Base-by-base conservation (phyloP, 2,888 invertebrate genomes). In the Notocelia uddmanniana region DNA sequence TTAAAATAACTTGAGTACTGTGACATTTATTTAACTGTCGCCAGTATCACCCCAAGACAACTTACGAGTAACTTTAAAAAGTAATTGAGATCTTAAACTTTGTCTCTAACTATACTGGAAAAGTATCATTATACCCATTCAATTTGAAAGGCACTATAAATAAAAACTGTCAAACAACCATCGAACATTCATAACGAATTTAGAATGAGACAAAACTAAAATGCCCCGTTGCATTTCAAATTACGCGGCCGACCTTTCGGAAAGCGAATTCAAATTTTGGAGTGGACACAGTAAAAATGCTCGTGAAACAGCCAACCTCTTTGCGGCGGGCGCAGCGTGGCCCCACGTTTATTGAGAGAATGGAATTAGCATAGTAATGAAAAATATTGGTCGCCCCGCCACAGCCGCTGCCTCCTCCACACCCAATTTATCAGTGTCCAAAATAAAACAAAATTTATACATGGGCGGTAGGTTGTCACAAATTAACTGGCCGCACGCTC, bases 291-390 rank as follows among this genome's bases (percentile, higher is more conserved):
- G 88, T 88, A 88, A 89, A 90, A 90, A 87, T 80, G 86, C 77
- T 85, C 83, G 85, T 87, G 86, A 85, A 88, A 88, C 86, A 81
- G 88, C 89, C 89, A 91, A 91, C 89, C 90, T 90, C 89, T 91
- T 90, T 91, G 90, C 86, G 89, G 88, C 83, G 79, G 60, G 58
- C 79, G 83, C 74, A 76, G 77, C 77, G 77, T 87, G 84, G 81
- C 85, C 81, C 85, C 84, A 81, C 90, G 87, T 91, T 92, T 89
- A 92, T 92, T 91, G 89, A 89, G 79, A 89, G 89, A 92, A 92
- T 91, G 89, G 89, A 91, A 93, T 93, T 93, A 93, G 91, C 92
- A 93, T 93, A 92, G 90, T 92, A 92, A 93, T 93, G 92, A 92
- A 92, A 92, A 92, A 92, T 91, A 92, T 92, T 91, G 92, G 90